phyloP scores from a whole-genome alignment of 2,888 invertebrate genomes.

The Lamproptera curius region DNA sequence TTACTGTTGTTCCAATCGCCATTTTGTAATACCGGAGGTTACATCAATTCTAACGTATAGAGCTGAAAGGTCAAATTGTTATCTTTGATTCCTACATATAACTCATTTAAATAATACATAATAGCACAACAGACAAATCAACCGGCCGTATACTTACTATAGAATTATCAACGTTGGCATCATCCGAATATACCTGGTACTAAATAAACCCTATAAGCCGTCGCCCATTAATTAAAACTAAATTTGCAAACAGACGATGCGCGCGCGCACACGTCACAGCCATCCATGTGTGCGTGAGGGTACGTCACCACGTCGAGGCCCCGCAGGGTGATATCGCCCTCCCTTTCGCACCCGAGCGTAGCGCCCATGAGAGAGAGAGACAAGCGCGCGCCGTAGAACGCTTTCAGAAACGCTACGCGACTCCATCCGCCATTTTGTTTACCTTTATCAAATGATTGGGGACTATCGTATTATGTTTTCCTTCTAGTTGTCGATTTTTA shows the following conservation, averaged over 20 bases:
- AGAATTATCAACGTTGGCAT: no score
- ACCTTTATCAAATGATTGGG: slow-evolving; percentile 53
- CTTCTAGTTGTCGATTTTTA: no score
- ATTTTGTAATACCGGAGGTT: no score
- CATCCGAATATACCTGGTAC: slow-evolving; percentile 1
- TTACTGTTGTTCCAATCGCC: no score
- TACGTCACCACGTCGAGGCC: slow-evolving; percentile 72
- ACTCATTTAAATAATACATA: no score
- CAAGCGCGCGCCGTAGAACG: slow-evolving; percentile 60
- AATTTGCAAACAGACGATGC: slow-evolving; percentile 41
- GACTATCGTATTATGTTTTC: slow-evolving; percentile 30
- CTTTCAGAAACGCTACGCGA: slow-evolving; percentile 75
- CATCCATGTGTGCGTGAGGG: slow-evolving; percentile 49
- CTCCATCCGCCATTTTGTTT: slow-evolving; percentile 66
- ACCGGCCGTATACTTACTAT: no score
- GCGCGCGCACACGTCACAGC: slow-evolving; percentile 32
- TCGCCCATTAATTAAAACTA: slow-evolving; percentile 28
- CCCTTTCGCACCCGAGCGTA: slow-evolving; percentile 49
- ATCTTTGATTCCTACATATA: no score
- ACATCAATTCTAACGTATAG: no score
- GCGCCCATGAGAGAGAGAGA: slow-evolving; percentile 48
- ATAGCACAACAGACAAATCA: no score
- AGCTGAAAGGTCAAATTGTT: no score
- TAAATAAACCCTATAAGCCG: slow-evolving; percentile 11
- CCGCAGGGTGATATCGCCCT: slow-evolving; percentile 53